Evolutionary conservation across 2,888 invertebrate genomes (phyloP), one percentile per base, ranked within the genome.

Genomic region (Zygothrica quintamaculata): DNA sequence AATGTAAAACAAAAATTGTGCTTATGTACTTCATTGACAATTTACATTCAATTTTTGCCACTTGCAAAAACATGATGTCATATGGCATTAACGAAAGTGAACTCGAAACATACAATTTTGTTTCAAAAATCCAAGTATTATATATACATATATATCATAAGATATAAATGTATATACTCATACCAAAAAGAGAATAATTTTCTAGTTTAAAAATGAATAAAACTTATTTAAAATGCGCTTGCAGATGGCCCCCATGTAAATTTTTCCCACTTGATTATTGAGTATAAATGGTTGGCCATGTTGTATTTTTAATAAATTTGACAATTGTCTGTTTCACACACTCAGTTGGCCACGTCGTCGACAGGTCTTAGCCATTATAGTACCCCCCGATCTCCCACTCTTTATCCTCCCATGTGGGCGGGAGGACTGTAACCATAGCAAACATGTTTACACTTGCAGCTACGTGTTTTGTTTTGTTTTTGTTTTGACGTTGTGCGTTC

Each of bases 271-370:
- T 67, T 56, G 36, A 16, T 22, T 22, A 25, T 46, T n/a, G 43
- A 12, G 11, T 13, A 31, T 36, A 16, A 31, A 29, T 58, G 40
- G 31, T 44, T 62, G 68, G 34, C 62, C 68, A 29, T 73, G 58
- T 70, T 84, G 65, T 70, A 74, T 70, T 81, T 81, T 78, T 74
- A 81, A 80, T 74, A 57, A 56, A 60, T 62, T 50, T 71, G 78
- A 64, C 78, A 82, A 64, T 85, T 78, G 85, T 62, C 68, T 60
- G 62, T 48, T 82, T 71, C 82, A 58, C 57, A 66, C 79, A 62
- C 82, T 55, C 18, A 3, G 18, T 52, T 50, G 56, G 66, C 70
- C 70, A 65, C 78, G 62, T 65, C 66, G 70, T 39, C 70, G 65
- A 57, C 75, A 74, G 53, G 69, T 74, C 39, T 50, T 59, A 62